Conservation (phyloP, 2,797 vertebrate species). For the Rhabdophis nuchalis region DNA sequence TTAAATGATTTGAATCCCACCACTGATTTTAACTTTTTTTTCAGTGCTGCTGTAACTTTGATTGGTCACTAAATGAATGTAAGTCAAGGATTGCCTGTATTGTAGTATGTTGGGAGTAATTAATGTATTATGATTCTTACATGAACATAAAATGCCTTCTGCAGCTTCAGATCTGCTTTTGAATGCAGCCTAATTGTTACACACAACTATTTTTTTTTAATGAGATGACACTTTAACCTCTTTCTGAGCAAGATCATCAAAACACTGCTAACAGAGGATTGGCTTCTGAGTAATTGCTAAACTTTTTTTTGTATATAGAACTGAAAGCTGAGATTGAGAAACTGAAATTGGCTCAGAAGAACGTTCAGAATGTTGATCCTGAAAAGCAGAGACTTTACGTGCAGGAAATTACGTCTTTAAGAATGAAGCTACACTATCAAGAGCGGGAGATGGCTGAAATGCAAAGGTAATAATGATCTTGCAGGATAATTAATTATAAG, state of each 20-base stretch:
- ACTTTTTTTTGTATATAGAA: slow-evolving; percentile 69
- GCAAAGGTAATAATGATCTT: slow-evolving; percentile 75
- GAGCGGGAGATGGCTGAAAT: slow-evolving; percentile 87
- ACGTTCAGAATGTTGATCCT: slow-evolving; percentile 77
- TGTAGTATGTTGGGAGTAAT: not conserved
- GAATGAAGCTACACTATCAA: slow-evolving; percentile 82
- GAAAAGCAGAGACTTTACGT: slow-evolving; percentile 82
- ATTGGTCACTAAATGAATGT: not conserved
- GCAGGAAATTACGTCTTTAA: slow-evolving; percentile 84
- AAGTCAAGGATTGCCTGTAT: not conserved
- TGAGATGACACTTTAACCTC: not conserved
- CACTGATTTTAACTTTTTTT: not conserved
- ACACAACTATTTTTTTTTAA: not conserved
- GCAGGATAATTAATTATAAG: not conserved
- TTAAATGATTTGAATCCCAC: too few species aligned
- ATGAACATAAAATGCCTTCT: not conserved
- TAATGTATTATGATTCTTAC: not conserved
- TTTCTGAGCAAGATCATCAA: not conserved
- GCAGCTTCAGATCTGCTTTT: not conserved
- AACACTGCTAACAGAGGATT: not conserved
- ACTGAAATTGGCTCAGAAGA: slow-evolving; percentile 85
- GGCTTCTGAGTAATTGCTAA: not conserved
- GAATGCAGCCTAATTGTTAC: not conserved
- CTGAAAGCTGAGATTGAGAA: slow-evolving; percentile 96
- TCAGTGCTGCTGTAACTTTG: not conserved